A percentile compares a stretch with the other conserved stretches of the same genome.
Conservation (phyloP, 2,113 vertebrate genomes). For the Sphyrna mokarran region DNA sequence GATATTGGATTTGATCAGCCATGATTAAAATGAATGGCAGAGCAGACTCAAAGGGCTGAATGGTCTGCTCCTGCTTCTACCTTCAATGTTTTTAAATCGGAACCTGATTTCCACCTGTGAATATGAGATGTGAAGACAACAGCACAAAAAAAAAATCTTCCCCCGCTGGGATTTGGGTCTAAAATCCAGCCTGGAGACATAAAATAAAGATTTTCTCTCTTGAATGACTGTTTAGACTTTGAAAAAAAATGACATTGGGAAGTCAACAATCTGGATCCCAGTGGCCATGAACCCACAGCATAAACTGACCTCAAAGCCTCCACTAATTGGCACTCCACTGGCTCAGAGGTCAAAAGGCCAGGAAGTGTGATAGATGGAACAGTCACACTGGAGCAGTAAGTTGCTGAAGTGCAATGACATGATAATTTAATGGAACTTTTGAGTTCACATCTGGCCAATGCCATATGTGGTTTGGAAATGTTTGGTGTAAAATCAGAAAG, state of each 20-base stretch:
- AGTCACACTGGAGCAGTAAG: conserved; percentile 3
- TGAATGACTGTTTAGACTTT: conserved; percentile 10
- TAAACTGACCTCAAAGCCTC: conserved; percentile 23
- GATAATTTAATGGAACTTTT: neutral
- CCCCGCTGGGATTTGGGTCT: conserved; percentile 12
- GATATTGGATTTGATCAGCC: no score
- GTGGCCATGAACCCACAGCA: neutral
- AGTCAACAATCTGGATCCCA: neutral
- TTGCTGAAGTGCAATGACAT: neutral
- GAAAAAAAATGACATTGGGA: conserved; percentile 31
- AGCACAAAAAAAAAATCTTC: neutral
- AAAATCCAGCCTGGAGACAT: neutral
- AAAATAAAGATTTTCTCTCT: neutral
- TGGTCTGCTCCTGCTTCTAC: no score
- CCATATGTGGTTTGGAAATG: neutral
- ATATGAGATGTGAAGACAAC: neutral
- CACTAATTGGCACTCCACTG: neutral
- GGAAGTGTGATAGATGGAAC: neutral
- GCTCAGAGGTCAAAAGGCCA: conserved; percentile 30
- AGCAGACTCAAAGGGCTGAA: no score
- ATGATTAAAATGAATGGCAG: no score
- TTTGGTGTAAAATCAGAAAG: neutral
- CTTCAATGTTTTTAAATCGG: neutral
- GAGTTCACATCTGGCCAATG: neutral
- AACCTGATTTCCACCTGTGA: neutral